Evolutionary conservation across 2,888 invertebrate genomes (phyloP).

Genomic region (Athalia cordata): DNA sequence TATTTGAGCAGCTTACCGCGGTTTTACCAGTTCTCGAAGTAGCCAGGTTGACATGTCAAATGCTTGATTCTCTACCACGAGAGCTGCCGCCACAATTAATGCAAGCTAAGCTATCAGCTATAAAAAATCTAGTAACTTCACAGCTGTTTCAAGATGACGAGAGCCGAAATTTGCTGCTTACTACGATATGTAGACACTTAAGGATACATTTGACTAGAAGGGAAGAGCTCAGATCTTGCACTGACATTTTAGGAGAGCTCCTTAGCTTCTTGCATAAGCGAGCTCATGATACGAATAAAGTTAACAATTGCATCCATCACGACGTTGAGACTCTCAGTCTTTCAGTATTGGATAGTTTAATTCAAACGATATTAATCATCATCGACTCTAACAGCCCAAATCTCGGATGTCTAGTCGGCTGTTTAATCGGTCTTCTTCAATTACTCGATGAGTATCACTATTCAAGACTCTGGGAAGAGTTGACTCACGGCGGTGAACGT

Average conservation of each 20-base stretch:
- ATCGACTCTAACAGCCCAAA: conserved; percentile 86
- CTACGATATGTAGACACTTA: conserved; percentile 89
- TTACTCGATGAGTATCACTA: conserved; percentile 92
- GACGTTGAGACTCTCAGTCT: conserved; percentile 90
- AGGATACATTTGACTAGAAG: conserved; percentile 87
- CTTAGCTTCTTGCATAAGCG: conserved; percentile 80
- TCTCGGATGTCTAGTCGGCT: conserved; percentile 89
- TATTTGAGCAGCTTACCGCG: conserved; percentile 86
- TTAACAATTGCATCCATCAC: conserved; percentile 81
- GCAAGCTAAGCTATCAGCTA: conserved; percentile 88
- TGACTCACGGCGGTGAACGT: conserved; percentile 80
- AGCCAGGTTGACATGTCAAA: conserved; percentile 86
- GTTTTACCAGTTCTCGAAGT: conserved; percentile 86
- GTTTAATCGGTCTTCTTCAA: conserved; percentile 89
- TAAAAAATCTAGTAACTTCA: conserved; percentile 86
- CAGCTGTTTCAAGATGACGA: conserved; percentile 86
- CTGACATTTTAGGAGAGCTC: conserved; percentile 91
- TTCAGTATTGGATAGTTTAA: conserved; percentile 87
- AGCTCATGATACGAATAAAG: conserved; percentile 75
- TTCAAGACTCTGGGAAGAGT: conserved; percentile 88
- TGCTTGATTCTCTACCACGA: conserved; percentile 85
- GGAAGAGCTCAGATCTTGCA: conserved; percentile 88
- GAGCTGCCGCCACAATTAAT: conserved; percentile 82
- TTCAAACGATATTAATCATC: conserved; percentile 88
- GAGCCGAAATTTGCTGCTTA: conserved; percentile 88